Percentiles rank a stretch among this genome's conserved stretches.
phyloP scores from a whole-genome alignment of 2,797 vertebrate species.

The Tokudaia muenninki region DNA sequence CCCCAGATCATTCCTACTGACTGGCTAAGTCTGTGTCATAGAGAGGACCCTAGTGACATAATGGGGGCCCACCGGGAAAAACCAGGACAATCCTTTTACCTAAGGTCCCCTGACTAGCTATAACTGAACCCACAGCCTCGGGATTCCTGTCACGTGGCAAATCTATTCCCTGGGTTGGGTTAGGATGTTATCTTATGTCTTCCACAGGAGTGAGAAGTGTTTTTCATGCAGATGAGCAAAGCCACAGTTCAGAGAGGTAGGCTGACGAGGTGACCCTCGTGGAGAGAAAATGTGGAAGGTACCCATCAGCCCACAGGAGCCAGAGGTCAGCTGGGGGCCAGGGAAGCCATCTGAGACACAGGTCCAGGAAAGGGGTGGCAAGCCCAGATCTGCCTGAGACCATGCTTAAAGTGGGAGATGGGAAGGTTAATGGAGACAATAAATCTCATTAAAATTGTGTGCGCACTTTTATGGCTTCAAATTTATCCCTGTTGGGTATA shows the following conservation, averaged over 20 bases:
- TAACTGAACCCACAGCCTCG: background rate
- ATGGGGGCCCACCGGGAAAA: background rate
- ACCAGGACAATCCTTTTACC: background rate
- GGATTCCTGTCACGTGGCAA: background rate
- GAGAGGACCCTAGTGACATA: background rate
- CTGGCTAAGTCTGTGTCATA: background rate
- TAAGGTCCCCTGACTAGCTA: background rate
- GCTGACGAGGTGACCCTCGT: background rate
- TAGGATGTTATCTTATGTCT: background rate
- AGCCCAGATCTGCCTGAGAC: background rate
- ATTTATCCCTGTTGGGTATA: background rate
- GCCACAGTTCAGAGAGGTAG: background rate
- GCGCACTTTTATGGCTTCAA: background rate
- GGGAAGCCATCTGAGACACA: background rate
- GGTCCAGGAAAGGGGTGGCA: background rate
- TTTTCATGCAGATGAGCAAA: background rate
- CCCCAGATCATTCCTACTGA: background rate
- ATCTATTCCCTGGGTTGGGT: background rate
- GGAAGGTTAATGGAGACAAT: background rate
- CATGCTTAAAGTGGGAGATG: background rate
- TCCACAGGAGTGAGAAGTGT: background rate
- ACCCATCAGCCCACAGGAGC: too few species aligned
- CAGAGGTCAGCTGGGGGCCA: background rate
- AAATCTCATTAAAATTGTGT: background rate
- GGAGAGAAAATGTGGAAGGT: background rate